phyloP scores from a whole-genome alignment of 2,797 vertebrate species.

The Enteromius paludinosus region DNA sequence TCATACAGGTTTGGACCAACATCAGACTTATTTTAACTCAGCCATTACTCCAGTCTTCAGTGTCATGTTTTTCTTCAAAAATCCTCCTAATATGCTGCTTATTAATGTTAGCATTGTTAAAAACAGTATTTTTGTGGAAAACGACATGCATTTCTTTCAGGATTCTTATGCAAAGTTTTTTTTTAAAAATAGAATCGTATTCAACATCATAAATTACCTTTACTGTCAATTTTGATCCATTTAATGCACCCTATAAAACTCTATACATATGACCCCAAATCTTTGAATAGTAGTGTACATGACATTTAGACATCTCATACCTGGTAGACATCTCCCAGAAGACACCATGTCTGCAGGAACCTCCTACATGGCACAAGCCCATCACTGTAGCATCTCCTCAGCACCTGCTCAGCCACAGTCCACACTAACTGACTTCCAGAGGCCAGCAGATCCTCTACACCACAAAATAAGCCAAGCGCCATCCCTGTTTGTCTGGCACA shows the following conservation, averaged over 20 bases:
- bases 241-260: not conserved
- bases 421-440: constrained; percentile 88
- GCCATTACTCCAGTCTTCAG: not conserved
- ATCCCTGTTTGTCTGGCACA: constrained; percentile 68
- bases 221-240: not conserved
- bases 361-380: constrained; percentile 87
- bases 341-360: constrained; percentile 87
- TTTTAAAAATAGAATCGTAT: not conserved
- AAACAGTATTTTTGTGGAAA: not conserved
- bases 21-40: not conserved
- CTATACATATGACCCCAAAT: not conserved
- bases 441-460: constrained; percentile 89
- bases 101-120: not conserved
- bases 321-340: constrained; percentile 91
- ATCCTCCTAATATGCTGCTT: not conserved
- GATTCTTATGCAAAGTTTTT: not conserved
- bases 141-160: not conserved
- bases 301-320: constrained; percentile 69
- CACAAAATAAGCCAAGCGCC: constrained; percentile 87
- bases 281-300: not conserved
- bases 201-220: not conserved
- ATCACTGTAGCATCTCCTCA: constrained; percentile 87
- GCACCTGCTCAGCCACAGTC: constrained; percentile 86
- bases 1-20: not conserved
- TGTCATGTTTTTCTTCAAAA: not conserved